Conservation (phyloP, 2,888 invertebrate species). For the Gisinianus flammeolus region DNA sequence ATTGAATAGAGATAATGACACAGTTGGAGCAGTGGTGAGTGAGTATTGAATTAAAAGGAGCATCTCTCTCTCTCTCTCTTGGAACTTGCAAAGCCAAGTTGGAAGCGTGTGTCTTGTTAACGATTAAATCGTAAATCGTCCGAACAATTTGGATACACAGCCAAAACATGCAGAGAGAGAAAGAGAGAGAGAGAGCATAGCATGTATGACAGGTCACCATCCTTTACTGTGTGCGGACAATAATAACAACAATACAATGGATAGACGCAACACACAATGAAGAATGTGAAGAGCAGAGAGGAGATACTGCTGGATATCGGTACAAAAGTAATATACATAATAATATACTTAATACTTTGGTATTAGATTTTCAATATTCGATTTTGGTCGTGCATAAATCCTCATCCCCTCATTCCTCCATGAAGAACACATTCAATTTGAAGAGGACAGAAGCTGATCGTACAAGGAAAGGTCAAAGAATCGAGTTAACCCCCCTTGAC, state of each 20-base stretch:
- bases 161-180: neutral
- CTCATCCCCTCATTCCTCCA: neutral
- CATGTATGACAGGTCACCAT: neutral
- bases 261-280: neutral
- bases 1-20: neutral
- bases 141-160: constrained; percentile 7
- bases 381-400: neutral
- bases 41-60: constrained; percentile 8
- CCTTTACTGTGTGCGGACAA: neutral
- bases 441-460: constrained; percentile 22
- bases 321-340: too few species aligned
- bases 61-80: constrained; percentile 2
- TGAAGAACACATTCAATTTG: neutral
- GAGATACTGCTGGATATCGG: neutral
- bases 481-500: constrained; percentile 26
- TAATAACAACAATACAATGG: neutral
- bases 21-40: neutral
- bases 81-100: neutral
- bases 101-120: constrained; percentile 3
- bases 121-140: constrained; percentile 17
- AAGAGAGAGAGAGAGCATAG: neutral
- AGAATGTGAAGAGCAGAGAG: constrained; percentile 8
- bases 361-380: neutral
- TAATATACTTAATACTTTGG: too few species aligned
- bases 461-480: constrained; percentile 31